These are phyloP conservation scores for Kryphioiulus occultus DNA, from an alignment of 2,888 invertebrate species.

Conservation along the genomic window DNA sequence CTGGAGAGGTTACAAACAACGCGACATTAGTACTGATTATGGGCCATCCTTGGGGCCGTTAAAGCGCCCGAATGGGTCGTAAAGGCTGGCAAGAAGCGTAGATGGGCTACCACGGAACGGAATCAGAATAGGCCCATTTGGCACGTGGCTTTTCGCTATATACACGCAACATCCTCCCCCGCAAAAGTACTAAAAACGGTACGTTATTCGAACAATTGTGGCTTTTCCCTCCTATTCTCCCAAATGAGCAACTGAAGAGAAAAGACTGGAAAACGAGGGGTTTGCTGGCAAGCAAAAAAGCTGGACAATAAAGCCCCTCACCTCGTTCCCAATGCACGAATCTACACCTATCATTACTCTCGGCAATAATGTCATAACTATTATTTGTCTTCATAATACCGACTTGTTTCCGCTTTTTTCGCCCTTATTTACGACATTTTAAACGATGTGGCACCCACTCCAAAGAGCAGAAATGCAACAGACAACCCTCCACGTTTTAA, in stretches of 20 bases:
- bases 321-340: conserved; percentile 29
- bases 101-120: background rate
- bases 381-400: conserved; percentile 45
- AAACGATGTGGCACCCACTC: conserved; percentile 26
- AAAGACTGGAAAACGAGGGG: background rate
- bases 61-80: conserved; percentile 39
- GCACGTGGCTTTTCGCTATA: background rate
- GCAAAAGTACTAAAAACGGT: background rate
- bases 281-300: background rate
- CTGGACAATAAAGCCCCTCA: background rate
- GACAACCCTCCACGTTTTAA: conserved; percentile 42
- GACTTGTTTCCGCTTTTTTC: conserved; percentile 45
- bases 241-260: background rate
- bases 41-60: conserved; percentile 22
- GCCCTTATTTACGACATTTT: conserved; percentile 45
- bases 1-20: conserved; percentile 11
- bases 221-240: background rate
- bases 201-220: background rate
- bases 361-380: conserved; percentile 27
- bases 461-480: background rate
- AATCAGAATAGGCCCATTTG: conserved; percentile 1
- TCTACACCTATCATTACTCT: conserved; percentile 46
- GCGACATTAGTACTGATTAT: conserved; percentile 45
- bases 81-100: conserved; percentile 10
- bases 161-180: background rate